Percentiles rank a stretch among this genome's conserved stretches.
Evolutionary conservation across 2,797 vertebrate genomes (phyloP).

Genomic region (Notoglanidium macrostoma): DNA sequence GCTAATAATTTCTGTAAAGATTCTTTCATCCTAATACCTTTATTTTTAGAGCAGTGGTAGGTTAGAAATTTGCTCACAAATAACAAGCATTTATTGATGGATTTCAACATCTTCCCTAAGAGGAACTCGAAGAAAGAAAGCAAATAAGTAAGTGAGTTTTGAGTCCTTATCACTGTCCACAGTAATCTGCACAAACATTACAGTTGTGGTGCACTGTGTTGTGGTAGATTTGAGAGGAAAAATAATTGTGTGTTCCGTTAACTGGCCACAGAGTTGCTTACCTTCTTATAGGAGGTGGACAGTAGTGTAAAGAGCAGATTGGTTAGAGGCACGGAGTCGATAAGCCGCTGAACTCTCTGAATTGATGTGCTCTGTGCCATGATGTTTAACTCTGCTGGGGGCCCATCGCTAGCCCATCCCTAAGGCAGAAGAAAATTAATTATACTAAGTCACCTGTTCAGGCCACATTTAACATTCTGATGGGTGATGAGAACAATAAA

Average conservation of each 20-base stretch:
- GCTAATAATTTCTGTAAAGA: not conserved
- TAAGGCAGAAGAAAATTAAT: conserved; percentile 57
- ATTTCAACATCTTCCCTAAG: not conserved
- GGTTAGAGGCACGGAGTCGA: conserved; percentile 94
- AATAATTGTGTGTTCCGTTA: not conserved
- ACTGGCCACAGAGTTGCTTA: conserved; percentile 56
- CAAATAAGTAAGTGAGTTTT: not conserved
- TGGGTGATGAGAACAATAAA: not conserved
- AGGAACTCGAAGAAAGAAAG: no score
- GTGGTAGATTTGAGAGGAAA: not conserved
- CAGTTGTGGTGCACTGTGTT: no score
- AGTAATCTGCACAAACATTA: not conserved
- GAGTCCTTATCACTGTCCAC: not conserved
- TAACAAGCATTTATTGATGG: not conserved
- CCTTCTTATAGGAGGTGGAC: conserved; percentile 97
- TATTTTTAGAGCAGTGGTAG: not conserved
- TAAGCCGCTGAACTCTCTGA: conserved; percentile 94
- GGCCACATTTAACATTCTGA: not conserved
- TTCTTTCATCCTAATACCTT: not conserved
- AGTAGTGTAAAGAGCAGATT: conserved; percentile 93
- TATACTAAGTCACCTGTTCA: not conserved
- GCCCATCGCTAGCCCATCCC: conserved; percentile 91
- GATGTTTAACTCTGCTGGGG: conserved; percentile 91
- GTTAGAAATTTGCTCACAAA: not conserved
- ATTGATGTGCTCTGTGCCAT: conserved; percentile 98